A percentile compares a stretch with the other conserved stretches of the same genome.
These are phyloP conservation scores for Drosophila pseudoobscura DNA, from an alignment of 1,140 invertebrate species.

Conservation along the genomic window DNA sequence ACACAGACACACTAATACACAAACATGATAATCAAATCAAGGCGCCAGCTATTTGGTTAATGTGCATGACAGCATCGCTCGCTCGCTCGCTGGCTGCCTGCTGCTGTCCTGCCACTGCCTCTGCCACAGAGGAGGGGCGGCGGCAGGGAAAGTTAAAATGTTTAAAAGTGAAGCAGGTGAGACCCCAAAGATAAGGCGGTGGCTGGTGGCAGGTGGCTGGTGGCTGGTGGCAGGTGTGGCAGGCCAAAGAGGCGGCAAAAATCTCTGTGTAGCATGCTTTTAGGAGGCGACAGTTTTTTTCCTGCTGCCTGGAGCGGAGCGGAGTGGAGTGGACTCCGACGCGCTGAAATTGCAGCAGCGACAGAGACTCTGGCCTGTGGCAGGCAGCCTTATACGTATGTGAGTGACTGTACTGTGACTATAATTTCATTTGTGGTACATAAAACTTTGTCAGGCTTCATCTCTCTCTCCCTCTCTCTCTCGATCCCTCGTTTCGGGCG, in stretches of 20 bases:
- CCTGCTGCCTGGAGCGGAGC: constrained; percentile 5
- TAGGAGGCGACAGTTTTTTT: constrained; percentile 56
- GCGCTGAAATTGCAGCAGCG: constrained; percentile 76
- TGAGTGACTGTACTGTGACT: constrained; percentile 47
- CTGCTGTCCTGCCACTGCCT: background rate
- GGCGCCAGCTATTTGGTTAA: constrained; percentile 81
- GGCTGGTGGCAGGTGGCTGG: background rate
- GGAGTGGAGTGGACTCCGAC: constrained; percentile 6
- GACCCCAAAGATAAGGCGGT: constrained; percentile 60
- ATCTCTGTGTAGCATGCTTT: constrained; percentile 66
- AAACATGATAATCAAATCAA: constrained; percentile 80
- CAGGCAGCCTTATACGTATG: constrained; percentile 23
- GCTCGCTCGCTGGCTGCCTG: too few relatives aligned
- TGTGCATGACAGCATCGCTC: constrained; percentile 67
- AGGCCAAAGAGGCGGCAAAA: constrained; percentile 27
- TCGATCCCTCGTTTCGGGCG: background rate
- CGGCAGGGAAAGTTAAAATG: constrained; percentile 52
- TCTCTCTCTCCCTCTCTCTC: constrained; percentile 32
- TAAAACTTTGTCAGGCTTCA: constrained; percentile 76
- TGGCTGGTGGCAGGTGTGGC: background rate
- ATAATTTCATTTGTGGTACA: constrained; percentile 81
- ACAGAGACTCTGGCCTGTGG: constrained; percentile 32
- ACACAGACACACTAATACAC: constrained; percentile 18
- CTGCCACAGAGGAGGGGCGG: background rate
- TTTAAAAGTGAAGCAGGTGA: constrained; percentile 71